Base-by-base conservation (phyloP, 2,888 invertebrate genomes). In the Minunthozetes semirufus region DNA sequence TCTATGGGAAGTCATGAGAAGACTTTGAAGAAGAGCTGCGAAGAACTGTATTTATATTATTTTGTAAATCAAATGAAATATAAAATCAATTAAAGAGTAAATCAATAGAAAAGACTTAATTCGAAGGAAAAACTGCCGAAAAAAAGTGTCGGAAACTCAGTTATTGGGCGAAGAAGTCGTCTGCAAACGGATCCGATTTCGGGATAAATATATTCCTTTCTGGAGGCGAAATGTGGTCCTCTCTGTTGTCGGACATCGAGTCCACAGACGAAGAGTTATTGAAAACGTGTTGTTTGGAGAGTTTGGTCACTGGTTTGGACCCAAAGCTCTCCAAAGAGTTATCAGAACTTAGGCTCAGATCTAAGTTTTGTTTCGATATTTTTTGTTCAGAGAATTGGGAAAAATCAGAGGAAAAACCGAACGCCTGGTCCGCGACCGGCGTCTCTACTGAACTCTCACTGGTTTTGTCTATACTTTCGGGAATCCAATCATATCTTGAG, bases 151-250 rank as follows among this genome's bases (percentile, higher is more conserved):
- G 3, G 22, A 25, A 4, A 56, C 0, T 56, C 56, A 56, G 13
- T 53, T n/a, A 8, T 19, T 63, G 13, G 63, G 76, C 76, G 81
- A 94, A 94, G 84, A 93, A 93, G 42, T 79, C 79, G 73, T 91
- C 91, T 79, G 92, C 93, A 81, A 94, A 94, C 0, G 94, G 94
- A 84, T 94, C 93, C 66, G 87, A 88, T 81, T 92, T 92, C 72
- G 91, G 87, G 5, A 89, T 89, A 84, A 94, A 94, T 80, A 94
- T 94, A 33, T 76, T 78, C 56, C 75, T 63, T 19, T 76, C 76
- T 11, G 68, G 68, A n/a, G 68, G 68, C n/a, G 68, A 68, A 19
- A 68, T 68, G 42, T 68, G 68, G 46, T 68, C 42, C 0, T 68
- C 46, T 3, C 38, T 38, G 22, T 2, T 19, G 8, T 38, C 68